These are phyloP conservation scores for Temnothorax curvispinosus DNA, from an alignment of 1,140 invertebrate species.

Conservation along the genomic window DNA sequence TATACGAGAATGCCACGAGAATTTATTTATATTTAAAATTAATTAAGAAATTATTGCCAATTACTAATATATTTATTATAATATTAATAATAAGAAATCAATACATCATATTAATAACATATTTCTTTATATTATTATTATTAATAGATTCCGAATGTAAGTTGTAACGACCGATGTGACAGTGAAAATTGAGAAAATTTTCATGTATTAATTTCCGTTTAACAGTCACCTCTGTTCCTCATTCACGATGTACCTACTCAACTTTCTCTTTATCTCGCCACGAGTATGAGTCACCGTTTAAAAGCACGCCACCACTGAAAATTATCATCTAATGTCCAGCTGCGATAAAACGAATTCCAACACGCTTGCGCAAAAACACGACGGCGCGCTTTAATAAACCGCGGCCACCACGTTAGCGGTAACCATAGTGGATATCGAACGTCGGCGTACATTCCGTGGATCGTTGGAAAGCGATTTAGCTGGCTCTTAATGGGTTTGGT, in stretches of 20 bases:
- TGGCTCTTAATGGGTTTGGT: constrained; percentile 44
- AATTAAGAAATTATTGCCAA: too few relatives aligned
- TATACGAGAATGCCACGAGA: too few relatives aligned
- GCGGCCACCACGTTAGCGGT: not conserved
- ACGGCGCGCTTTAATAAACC: not conserved
- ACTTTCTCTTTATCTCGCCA: not conserved
- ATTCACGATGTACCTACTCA: not conserved
- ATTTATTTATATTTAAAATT: too few relatives aligned
- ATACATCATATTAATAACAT: too few relatives aligned
- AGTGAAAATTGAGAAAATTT: not conserved
- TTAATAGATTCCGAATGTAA: too few relatives aligned
- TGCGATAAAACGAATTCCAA: not conserved
- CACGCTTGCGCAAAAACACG: not conserved
- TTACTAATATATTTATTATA: too few relatives aligned
- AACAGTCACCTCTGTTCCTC: not conserved
- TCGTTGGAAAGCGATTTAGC: not conserved
- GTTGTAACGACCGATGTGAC: not conserved
- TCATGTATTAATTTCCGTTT: not conserved
- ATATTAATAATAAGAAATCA: too few relatives aligned
- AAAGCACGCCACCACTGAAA: not conserved
- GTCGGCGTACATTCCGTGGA: constrained; percentile 19
- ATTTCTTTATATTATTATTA: too few relatives aligned
- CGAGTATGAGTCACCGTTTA: not conserved
- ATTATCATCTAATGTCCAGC: not conserved
- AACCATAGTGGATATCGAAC: not conserved